These are phyloP conservation scores for Pachycephala philippinensis DNA, from an alignment of 2,113 vertebrate genomes.

Conservation along the genomic window DNA sequence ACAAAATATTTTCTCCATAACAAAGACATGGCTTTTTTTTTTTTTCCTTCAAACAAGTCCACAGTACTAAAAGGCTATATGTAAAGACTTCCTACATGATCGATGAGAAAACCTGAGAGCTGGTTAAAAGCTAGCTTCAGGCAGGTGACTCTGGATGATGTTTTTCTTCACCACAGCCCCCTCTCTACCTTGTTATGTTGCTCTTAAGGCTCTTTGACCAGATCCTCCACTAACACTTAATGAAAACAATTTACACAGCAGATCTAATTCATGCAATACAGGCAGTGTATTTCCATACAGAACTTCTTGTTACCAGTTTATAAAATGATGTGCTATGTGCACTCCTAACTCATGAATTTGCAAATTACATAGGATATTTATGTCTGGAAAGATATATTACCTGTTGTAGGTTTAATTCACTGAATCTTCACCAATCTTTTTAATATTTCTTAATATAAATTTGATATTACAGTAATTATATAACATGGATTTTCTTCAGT, in stretches of 20 bases:
- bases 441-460: not conserved
- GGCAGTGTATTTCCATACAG: not conserved
- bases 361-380: not conserved
- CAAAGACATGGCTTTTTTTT: fast-evolving
- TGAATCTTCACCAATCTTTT: not conserved
- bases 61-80: not conserved
- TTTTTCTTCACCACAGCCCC: not conserved
- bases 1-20: not conserved
- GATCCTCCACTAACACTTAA: not conserved
- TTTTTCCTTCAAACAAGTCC: not conserved
- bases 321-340: not conserved
- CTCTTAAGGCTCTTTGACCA: not conserved
- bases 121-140: not conserved
- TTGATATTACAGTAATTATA: not conserved
- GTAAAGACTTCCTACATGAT: not conserved
- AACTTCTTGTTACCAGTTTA: not conserved
- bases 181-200: not conserved
- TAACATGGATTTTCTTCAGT: not conserved
- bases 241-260: not conserved
- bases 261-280: not conserved
- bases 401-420: not conserved
- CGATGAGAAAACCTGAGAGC: not conserved
- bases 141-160: not conserved
- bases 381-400: not conserved
- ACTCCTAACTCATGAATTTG: not conserved